Conservation (phyloP, 2,113 vertebrate species). For the Arvicanthis niloticus region DNA sequence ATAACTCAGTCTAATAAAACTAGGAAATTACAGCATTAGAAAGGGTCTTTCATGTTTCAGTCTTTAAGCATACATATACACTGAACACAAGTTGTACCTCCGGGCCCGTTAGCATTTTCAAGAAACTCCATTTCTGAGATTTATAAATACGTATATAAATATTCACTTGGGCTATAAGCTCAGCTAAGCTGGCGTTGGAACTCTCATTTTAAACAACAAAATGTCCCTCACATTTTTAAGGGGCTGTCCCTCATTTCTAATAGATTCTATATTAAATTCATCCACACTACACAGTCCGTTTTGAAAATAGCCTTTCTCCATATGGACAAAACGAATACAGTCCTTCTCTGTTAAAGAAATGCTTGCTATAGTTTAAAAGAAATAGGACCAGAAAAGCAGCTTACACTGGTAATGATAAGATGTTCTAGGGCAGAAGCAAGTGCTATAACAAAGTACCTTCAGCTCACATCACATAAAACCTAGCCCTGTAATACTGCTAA, state of each 20-base stretch:
- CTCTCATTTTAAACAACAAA: constrained; percentile 73
- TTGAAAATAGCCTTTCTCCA: constrained; percentile 62
- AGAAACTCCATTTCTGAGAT: constrained; percentile 75
- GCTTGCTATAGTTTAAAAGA: constrained; percentile 44
- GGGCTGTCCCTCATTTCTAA: constrained; percentile 60
- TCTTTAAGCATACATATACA: constrained; percentile 76
- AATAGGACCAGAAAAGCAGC: constrained; percentile 59
- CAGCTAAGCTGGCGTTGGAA: constrained; percentile 27
- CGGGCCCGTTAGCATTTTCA: constrained; percentile 70
- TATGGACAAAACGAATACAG: constrained; percentile 48
- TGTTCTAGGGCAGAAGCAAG: constrained; percentile 5
- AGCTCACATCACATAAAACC: background rate
- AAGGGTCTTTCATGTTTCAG: constrained; percentile 81
- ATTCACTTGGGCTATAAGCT: constrained; percentile 57
- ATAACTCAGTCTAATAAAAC: constrained; percentile 86
- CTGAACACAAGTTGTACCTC: constrained; percentile 64
- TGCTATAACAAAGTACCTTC: background rate
- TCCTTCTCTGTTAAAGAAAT: constrained; percentile 47
- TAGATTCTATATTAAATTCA: constrained; percentile 23
- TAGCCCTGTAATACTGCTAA: constrained; percentile 16
- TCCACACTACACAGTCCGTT: constrained; percentile 49
- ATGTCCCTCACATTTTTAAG: constrained; percentile 45
- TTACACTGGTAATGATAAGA: constrained; percentile 14
- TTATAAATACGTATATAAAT: constrained; percentile 75
- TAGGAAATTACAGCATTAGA: constrained; percentile 81